Evolutionary conservation across 2,113 vertebrate species (phyloP), one percentile per base, ranked within the genome.

Genomic region (Excalfactoria chinensis): DNA sequence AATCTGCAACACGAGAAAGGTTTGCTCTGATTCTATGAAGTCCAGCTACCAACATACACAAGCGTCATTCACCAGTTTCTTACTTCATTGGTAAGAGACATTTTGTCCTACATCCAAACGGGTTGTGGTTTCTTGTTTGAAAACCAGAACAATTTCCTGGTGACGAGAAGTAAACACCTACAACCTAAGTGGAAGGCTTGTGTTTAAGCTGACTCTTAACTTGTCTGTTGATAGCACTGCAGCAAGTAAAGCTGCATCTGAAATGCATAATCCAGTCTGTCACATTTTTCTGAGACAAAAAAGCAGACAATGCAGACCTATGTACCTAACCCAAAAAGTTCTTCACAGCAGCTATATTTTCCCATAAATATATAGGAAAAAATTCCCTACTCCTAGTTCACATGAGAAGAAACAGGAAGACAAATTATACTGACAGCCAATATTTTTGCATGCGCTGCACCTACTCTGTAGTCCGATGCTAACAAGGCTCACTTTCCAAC

Each of bases 61-160:
- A 37, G 34, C 7, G 59, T 26, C 14, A 62, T 37, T 37, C 59
- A 62, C 59, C 34, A 37, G 15, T 15, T 62, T 25, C 59, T 37
- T 26, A 34, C 23, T 13, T 25, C 23, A 60, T 25, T 25, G 34
- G 6, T 6, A 15, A 25, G 34, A 60, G 34, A 16, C 1, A 0
- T 55, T 43, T 35, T 62, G 53, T 34, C 35, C 59, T 56, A 23
- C 22, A 9, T n/a, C 59, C 76, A 34, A 44, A 34, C 1, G 22
- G 41, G 14, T 11, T 49, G 22, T 0, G 0, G 44, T 41, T 53
- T 66, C 58, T 53, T 26, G 28, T 13, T 32, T 46, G 59, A 81
- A 81, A 59, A 81, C 59, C 46, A 85, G 63, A 64, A 40, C 64
- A 21, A 14, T 30, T 62, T 40, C 35, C 28, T 28, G 23, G 55